Conservation (phyloP, 1,140 invertebrate species). For the Drosophila nikananu region DNA sequence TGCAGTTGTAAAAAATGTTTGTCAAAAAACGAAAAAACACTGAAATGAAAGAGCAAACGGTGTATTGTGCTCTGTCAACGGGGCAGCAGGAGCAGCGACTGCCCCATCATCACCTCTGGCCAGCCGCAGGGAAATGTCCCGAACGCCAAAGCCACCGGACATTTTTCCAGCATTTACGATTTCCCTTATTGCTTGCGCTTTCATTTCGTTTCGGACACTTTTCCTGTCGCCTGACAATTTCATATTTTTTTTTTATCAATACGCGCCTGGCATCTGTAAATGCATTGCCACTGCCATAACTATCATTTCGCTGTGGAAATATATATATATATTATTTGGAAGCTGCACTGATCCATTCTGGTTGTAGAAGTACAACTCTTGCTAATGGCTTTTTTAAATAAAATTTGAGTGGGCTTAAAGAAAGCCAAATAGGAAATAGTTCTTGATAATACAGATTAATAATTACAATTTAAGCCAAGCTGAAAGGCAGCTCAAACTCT, state of each 20-base stretch:
- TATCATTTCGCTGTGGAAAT: constrained; percentile 14
- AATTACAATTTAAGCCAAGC: too few relatives aligned
- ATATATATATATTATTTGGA: constrained; percentile 19
- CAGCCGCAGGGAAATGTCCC: constrained; percentile 25
- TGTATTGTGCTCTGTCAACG: constrained; percentile 62
- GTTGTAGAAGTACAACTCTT: too few relatives aligned
- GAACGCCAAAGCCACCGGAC: constrained; percentile 32
- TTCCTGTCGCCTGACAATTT: constrained; percentile 35
- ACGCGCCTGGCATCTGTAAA: constrained; percentile 28
- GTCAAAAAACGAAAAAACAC: constrained; percentile 15
- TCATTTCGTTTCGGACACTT: constrained; percentile 50
- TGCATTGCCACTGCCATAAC: constrained; percentile 39
- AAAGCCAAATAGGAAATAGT: neutral
- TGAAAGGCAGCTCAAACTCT: neutral
- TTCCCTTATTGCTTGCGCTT: constrained; percentile 69
- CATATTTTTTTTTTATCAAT: constrained; percentile 46
- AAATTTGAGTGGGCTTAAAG: neutral
- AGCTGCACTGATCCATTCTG: constrained; percentile 1
- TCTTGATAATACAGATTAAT: neutral
- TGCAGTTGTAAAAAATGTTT: constrained; percentile 51
- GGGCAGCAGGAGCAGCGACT: constrained; percentile 19
- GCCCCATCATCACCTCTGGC: constrained; percentile 38
- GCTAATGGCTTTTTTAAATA: constrained; percentile 12
- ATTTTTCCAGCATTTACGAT: constrained; percentile 72
- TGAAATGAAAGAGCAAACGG: constrained; percentile 28